Percentiles rank a stretch among this genome's conserved stretches.
Evolutionary conservation across 2,888 invertebrate species (phyloP).

Genomic region (Digitonthophagus gazella): DNA sequence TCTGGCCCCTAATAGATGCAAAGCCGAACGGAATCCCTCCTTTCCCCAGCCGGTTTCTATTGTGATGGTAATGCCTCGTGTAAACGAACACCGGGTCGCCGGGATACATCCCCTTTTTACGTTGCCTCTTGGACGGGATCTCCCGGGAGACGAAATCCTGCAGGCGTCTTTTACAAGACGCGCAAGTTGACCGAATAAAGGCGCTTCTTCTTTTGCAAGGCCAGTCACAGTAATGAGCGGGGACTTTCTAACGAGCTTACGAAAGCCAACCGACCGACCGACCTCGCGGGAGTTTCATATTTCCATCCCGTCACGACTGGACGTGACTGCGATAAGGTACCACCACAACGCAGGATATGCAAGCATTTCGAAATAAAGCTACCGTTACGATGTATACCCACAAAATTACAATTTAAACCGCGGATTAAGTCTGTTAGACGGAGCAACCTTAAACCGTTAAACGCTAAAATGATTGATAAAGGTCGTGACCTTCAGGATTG

Average conservation of each 20-base stretch:
- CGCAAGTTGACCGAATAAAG: neutral
- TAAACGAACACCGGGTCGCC: neutral
- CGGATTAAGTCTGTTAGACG: too few relatives aligned
- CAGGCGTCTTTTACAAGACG: neutral
- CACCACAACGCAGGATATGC: too few relatives aligned
- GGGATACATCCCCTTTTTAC: neutral
- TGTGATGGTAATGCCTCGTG: neutral
- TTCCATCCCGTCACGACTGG: neutral
- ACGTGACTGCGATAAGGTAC: neutral
- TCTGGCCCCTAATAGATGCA: neutral
- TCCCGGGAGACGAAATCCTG: neutral
- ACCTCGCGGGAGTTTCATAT: neutral
- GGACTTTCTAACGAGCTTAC: neutral
- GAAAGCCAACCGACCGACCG: neutral
- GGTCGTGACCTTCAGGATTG: neutral
- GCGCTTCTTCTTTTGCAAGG: neutral
- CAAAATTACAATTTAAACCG: too few relatives aligned
- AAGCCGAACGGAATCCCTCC: neutral
- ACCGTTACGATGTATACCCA: neutral
- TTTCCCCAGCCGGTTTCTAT: neutral
- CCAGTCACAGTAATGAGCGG: neutral
- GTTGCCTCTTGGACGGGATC: neutral
- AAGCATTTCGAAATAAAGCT: neutral
- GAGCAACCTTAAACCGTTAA: too few relatives aligned
- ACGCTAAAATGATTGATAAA: neutral